A percentile compares a stretch with the other conserved stretches of the same genome.
Evolutionary conservation across 2,888 invertebrate genomes (phyloP).

Genomic region (Tromatobia lineatoria): DNA sequence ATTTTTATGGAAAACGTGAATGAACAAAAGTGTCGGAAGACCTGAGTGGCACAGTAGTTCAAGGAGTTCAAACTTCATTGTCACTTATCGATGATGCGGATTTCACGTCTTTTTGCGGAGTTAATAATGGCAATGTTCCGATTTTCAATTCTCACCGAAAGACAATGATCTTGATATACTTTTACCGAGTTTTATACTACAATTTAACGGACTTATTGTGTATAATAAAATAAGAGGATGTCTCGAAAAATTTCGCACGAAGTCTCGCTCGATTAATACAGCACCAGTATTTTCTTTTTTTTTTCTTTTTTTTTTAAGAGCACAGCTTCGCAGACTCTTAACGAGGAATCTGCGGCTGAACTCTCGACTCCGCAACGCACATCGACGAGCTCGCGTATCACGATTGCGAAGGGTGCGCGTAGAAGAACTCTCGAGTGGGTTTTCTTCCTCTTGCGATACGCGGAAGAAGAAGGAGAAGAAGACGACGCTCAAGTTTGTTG

Average conservation of each 20-base stretch:
- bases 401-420: conserved; percentile 19
- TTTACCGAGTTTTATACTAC: conserved; percentile 26
- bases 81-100: conserved; percentile 27
- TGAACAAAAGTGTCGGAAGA: conserved; percentile 49
- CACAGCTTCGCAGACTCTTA: conserved; percentile 19
- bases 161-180: conserved; percentile 47
- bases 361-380: conserved; percentile 3
- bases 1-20: background rate
- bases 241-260: conserved; percentile 42
- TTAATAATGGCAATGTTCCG: conserved; percentile 8
- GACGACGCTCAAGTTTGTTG: conserved; percentile 53
- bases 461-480: conserved; percentile 65
- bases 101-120: conserved; percentile 19
- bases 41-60: conserved; percentile 2
- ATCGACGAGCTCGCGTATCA: conserved; percentile 32
- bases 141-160: background rate
- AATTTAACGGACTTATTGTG: background rate
- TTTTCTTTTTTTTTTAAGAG: conserved; percentile 32
- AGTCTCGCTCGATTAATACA: conserved; percentile 58
- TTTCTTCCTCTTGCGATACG: conserved; percentile 56
- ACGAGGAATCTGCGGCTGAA: conserved; percentile 1
- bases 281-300: conserved; percentile 50
- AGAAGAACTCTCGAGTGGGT: conserved; percentile 42
- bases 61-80: conserved; percentile 36
- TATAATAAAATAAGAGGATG: conserved; percentile 37